phyloP scores from a whole-genome alignment of 2,113 vertebrate species.

The Atrichornis clamosus region DNA sequence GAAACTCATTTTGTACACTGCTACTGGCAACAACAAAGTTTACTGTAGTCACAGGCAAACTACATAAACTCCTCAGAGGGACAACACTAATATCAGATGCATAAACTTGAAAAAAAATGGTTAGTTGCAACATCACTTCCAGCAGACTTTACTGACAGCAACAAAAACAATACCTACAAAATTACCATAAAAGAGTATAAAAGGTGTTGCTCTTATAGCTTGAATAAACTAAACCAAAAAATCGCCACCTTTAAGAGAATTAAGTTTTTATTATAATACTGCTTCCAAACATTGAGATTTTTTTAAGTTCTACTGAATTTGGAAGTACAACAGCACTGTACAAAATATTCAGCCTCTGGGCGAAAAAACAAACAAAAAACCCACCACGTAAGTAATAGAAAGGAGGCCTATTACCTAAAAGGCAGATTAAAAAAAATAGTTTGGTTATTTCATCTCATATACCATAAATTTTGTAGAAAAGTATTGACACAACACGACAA shows the following conservation, averaged over 20 bases:
- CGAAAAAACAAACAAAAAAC: not conserved
- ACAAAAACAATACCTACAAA: not conserved
- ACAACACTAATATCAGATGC: not conserved
- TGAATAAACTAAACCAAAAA: not conserved
- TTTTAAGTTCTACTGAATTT: not conserved
- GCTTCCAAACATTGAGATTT: not conserved
- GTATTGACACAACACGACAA: not conserved
- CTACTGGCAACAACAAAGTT: not conserved
- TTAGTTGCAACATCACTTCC: not conserved
- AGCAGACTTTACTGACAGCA: not conserved
- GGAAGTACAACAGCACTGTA: rapidly evolving
- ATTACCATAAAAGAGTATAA: not conserved
- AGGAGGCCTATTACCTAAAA: not conserved
- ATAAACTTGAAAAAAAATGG: not conserved
- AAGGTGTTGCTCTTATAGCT: not conserved
- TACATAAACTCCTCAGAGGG: not conserved
- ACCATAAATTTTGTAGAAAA: not conserved
- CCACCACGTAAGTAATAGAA: not conserved
- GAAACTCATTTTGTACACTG: not conserved
- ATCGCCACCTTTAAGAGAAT: not conserved
- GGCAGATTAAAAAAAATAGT: not conserved
- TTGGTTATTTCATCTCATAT: not conserved
- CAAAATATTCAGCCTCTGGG: not conserved
- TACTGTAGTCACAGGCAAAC: rapidly evolving
- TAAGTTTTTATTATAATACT: not conserved